Percentiles rank a stretch among this genome's conserved stretches.
These are phyloP conservation scores for Lophotis ruficrista DNA, from an alignment of 2,113 vertebrate species.

Conservation along the genomic window DNA sequence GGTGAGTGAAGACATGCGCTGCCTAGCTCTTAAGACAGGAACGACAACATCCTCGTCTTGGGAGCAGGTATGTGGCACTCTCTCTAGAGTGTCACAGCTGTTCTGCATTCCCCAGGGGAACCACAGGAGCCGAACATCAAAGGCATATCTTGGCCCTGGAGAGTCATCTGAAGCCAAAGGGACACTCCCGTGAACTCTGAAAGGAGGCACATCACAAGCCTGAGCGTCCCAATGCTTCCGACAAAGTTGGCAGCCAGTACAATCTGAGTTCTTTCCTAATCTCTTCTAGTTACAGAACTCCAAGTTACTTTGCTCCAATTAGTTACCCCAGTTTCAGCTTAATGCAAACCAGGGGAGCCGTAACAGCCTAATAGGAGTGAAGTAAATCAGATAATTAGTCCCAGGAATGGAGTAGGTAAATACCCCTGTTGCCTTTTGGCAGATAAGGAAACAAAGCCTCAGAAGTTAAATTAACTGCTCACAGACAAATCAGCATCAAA, in stretches of 20 bases:
- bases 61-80: conserved; percentile 29
- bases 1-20: background rate
- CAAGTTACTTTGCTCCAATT: background rate
- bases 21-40: conserved; percentile 1
- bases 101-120: conserved; percentile 21
- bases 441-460: background rate
- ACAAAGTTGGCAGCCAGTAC: background rate
- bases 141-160: conserved; percentile 11
- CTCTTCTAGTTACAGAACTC: background rate
- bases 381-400: background rate
- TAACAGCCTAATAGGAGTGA: background rate
- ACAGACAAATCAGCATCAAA: background rate
- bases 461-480: background rate
- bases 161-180: background rate
- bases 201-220: background rate
- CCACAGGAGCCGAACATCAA: conserved; percentile 20
- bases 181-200: background rate
- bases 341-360: background rate
- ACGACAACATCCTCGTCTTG: conserved; percentile 37
- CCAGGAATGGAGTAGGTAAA: background rate
- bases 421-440: background rate
- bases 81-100: conserved; percentile 41
- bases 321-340: background rate
- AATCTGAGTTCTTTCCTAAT: background rate
- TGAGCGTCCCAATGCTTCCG: background rate